Evolutionary conservation across 2,888 invertebrate species (phyloP), one percentile per base, ranked within the genome.

Genomic region (Caenorhabditis sp.): DNA sequence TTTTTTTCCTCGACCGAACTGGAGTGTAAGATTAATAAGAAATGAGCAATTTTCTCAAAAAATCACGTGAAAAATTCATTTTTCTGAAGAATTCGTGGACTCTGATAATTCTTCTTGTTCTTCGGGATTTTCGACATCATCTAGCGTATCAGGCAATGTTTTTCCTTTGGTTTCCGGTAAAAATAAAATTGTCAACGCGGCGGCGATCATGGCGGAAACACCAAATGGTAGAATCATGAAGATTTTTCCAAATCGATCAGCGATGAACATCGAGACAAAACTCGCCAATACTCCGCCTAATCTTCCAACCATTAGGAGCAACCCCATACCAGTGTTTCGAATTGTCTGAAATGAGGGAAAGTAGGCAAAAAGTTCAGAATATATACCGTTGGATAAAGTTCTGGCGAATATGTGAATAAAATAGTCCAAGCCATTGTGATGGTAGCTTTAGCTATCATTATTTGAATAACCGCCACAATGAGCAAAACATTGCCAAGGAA

Each of bases 211-310:
- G 1, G 81, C 83, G 67, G 83, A 58, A 5, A 65, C 65, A 19
- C 84, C 83, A 60, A 86, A 86, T 17, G 87, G 87, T 36, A 86
- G 68, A 26, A 86, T 81, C 84, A 86, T 84, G 61, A 76, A 81
- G 17, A 81, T 77, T 54, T 81, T 81, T n/a, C 86, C 86, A 66
- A 71, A 82, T 53, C 62, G 61, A 24, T 85, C 85, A 8, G 81
- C 82, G 73, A 87, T 81, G 84, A 84, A 88, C 85, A 87, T 85
- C 51, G 93, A 92, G 1, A 95, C 91, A 83, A 93, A 93, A 0
- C 95, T 94, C 0, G 95, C 93, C 2, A 92, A 82, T 91, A 95
- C 93, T 0, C 94, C 94, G 8, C 95, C 95, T 68, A 94, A 89
- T 83, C 95, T 91, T 0, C 94, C 94, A 70, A 92, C 91, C 90